Conservation (phyloP, 1,140 invertebrate species). For the Nasonia giraulti region DNA sequence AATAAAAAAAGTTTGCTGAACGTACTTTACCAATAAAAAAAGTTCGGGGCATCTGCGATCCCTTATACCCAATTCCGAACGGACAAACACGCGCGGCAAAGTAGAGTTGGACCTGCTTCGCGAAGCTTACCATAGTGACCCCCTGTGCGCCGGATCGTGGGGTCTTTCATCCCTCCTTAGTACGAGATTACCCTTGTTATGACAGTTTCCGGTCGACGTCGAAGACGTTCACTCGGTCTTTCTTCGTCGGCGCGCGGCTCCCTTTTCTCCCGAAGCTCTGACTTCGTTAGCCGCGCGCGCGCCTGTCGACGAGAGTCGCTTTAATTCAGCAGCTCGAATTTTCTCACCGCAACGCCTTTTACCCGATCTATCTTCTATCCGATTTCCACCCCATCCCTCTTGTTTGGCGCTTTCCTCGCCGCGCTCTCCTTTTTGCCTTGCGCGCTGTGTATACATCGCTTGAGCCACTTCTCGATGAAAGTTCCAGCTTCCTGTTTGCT, state of each 20-base stretch:
- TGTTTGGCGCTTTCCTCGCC: conserved; percentile 47
- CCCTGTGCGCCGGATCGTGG: background rate
- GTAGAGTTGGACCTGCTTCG: background rate
- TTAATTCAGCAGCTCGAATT: conserved; percentile 63
- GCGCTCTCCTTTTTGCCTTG: conserved; percentile 38
- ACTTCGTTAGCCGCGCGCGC: conserved; percentile 67
- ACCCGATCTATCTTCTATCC: conserved; percentile 34
- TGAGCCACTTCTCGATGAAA: conserved; percentile 29
- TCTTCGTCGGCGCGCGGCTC: conserved; percentile 48
- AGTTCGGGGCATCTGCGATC: background rate
- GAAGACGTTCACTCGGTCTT: conserved; percentile 46
- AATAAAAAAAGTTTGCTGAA: conserved; percentile 2
- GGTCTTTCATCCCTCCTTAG: background rate
- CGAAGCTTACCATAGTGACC: background rate
- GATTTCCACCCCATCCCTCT: conserved; percentile 46
- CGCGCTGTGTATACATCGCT: background rate
- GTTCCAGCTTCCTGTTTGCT: conserved; percentile 41
- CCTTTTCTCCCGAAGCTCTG: conserved; percentile 56
- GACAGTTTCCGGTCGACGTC: conserved; percentile 62
- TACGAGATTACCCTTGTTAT: conserved; percentile 72
- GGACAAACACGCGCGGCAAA: background rate
- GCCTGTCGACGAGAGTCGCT: conserved; percentile 46
- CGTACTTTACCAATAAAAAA: conserved; percentile 4
- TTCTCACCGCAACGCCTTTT: background rate
- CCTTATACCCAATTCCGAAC: background rate